Evolutionary conservation across 2,888 invertebrate species (phyloP), one percentile per base, ranked within the genome.

Genomic region (Eilema sororculum): DNA sequence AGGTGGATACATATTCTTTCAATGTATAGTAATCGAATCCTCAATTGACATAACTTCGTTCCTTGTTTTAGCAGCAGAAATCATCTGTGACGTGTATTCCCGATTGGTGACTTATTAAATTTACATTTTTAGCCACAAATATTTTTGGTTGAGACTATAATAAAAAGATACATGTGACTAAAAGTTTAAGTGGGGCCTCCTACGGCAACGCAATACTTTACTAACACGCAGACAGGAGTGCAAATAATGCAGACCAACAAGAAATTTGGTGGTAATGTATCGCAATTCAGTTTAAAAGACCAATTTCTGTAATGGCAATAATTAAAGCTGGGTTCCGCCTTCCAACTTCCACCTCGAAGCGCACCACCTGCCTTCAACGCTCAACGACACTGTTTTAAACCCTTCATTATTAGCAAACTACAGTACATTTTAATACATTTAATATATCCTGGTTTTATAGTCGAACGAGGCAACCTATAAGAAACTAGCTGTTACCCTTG

Each of bases 291-390:
- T 82, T 80, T 89, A 90, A 90, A 87, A 89, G 90, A 90, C 86
- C 90, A 91, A 90, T 91, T 90, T 90, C 84, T 87, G 85, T 91
- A 91, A 91, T 89, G 84, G 86, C 87, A 84, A 88, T 87, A 91
- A 91, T 91, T 91, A 90, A 83, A 81, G 82, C 82, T 78, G 84
- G 80, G 80, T 82, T 78, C 83, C 76, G 76, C 80, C 82, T 73
- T 70, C 79, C 74, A 73, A 80, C 82, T 73, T 70, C 79, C 74
- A 73, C 77, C 72, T 70, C 74, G 67, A 74, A 78, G 77, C 75
- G 20, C 9, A 25, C 8, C 41, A 74, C 81, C 75, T 75, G 71
- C 72, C 71, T 77, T 75, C 73, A 74, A 61, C 72, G 71, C 71
- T 72, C 78, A 73, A 72, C 76, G 76, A 73, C 76, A 76, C 71